Base-by-base conservation (phyloP, 2,888 invertebrate genomes). In the Trissoscelio sp. region DNA sequence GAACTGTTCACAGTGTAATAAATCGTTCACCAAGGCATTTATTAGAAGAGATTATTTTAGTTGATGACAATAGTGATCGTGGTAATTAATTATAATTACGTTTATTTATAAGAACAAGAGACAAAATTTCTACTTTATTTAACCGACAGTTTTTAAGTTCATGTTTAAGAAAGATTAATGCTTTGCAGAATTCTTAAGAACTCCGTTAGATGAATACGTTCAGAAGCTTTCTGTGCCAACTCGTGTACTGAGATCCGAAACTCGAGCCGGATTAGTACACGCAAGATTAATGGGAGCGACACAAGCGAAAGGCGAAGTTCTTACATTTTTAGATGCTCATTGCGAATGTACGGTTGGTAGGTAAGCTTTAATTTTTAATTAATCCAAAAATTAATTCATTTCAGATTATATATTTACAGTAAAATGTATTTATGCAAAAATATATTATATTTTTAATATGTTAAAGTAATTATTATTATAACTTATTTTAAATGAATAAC, bases 1-100 rank as follows among this genome's bases (percentile, higher is more conserved):
- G 99, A 67, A 99, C 99, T 0, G 96, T 99, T 22, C 97, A 97
- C 93, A 98, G 98, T 87, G 97, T 98, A 44, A 96, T 99, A 75
- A 94, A 96, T 89, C 93, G 98, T 84, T 97, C 99, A 1, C 98
- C 98, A 0, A 91, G 91, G 11, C 89, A 93, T 77, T 92, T 98
- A 44, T 91, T 99, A 9, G 92, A 94, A 85, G 97, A 98, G 92
- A 96, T 98, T 82, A 95, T 98, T 85, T 93, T 98, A 14, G 96
- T 98, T 0, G 98, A 98, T 91, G 98, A 98, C 92, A 95, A 96
- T 78, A 97, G 97, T 88, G 94, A 96, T 92, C 93, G 96, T 94
- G 94, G 97, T 96, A 92, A 62, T 55, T 18, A 22, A 20, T 28
- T 6, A 79, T 16, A 55, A n/a, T n/a, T n/a, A n/a, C n/a, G n/a